Evolutionary conservation across 2,113 vertebrate species (phyloP), one percentile per base, ranked within the genome.

Genomic region (Ptilorrhoa leucosticta): DNA sequence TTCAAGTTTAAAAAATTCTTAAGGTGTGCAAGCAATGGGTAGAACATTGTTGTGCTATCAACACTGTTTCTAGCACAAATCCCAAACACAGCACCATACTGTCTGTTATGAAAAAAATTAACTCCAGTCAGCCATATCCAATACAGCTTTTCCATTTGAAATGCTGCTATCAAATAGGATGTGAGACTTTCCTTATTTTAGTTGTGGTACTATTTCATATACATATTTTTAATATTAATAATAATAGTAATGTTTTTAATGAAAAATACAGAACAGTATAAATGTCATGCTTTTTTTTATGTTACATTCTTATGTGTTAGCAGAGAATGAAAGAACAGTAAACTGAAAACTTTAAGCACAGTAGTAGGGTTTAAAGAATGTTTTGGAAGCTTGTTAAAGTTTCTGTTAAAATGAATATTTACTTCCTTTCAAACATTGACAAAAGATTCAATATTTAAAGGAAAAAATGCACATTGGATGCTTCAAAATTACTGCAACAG

Each of bases 391-490:
- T 82, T 65, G 10, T 37, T 82, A 4, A 72, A 61, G 17, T 57
- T 79, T 18, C 8, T 73, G 3, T 51, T 56, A 83, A 87, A 80
- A 69, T 23, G 27, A 69, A 23, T 27, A 75, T 20, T 83, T 75
- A 13, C 26, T 84, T 87, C 9, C 19, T 70, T 77, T 51, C 30
- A 66, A 45, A 71, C 14, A 42, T 1, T 51, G 27, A 57, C 47
- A 79, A 60, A 45, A 33, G 5, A 20, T 24, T 13, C 15, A 23
- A 2, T 45, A 60, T 51, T 73, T 48, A 42, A 24, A 54, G 13
- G 15, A 10, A 56, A 45, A 80, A 24, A 26, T 12, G 4, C 15
- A 16, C 12, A 39, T 28, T 0, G 0, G 5, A 4, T 21, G 26
- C 35, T 75, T 61, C 2, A 66, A 31, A 82, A 69, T 83, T 66